Base-by-base conservation (phyloP, 2,888 invertebrate genomes). In the Falcaria lacertinaria region DNA sequence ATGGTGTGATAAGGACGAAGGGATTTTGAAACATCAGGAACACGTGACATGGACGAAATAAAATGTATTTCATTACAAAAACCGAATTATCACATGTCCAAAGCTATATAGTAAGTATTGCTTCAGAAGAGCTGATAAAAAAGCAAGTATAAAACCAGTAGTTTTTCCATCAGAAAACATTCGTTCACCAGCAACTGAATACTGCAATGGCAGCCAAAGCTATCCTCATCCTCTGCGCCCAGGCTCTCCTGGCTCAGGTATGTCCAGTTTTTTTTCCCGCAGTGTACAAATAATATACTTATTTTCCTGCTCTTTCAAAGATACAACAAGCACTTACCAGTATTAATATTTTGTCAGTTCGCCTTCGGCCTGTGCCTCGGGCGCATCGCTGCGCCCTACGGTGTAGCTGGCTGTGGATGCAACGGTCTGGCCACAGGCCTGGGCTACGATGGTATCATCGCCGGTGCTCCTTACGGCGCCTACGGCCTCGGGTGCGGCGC, bases 301-400 rank as follows among this genome's bases (percentile, higher is more conserved):
- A n/a, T n/a, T n/a, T n/a, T n/a, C n/a, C n/a, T n/a, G n/a, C n/a
- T n/a, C n/a, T n/a, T n/a, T n/a, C n/a, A n/a, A n/a, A n/a, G n/a
- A n/a, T n/a, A n/a, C n/a, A n/a, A n/a, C n/a, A n/a, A n/a, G n/a
- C n/a, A n/a, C 11, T 7, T 13, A 37, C 17, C 6, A 15, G 4
- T n/a, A 39, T 36, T 8, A 1, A 22, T 22, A 22, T 2, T 22
- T 7, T 22, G 22, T 22, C 47, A 57, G 57, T 34, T 37, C 15
- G 48, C 48, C 15, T 44, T 48, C 11, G 39, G 47, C 32, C 51
- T 50, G 39, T 47, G 44, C 34, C 33, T 44, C 6, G 43, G 47
- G 1, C 47, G 33, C 33, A 14, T 44, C 11, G 39, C 16, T 4
- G 37, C 39, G 14, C 44, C 45, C 8, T 48, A 33, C 32, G 41